These are phyloP conservation scores for Rhipidura dahli DNA, from an alignment of 2,113 vertebrate species.

Conservation along the genomic window DNA sequence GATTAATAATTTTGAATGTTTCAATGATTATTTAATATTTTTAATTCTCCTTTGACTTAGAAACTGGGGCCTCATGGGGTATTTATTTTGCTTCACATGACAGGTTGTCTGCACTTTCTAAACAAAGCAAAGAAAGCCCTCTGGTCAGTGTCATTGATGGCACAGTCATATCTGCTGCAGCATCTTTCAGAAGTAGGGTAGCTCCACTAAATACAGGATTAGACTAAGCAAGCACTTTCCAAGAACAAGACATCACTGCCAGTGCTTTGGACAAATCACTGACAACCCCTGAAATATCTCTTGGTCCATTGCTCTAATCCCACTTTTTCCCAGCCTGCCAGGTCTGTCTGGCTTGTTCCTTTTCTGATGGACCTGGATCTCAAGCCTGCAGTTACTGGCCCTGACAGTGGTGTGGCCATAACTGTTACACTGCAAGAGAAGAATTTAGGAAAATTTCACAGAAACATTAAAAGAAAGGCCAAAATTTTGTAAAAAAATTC, in stretches of 20 bases:
- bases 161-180: background rate
- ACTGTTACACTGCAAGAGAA: background rate
- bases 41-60: background rate
- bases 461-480: background rate
- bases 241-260: background rate
- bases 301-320: fast-evolving
- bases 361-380: background rate
- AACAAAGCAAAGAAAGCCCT: background rate
- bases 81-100: background rate
- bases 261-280: background rate
- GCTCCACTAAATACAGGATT: background rate
- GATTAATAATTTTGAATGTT: background rate
- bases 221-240: background rate
- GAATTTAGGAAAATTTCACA: background rate
- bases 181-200: background rate
- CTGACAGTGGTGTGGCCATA: background rate
- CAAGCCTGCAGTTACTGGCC: background rate
- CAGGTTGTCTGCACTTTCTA: background rate
- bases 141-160: background rate
- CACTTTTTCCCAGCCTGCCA: background rate
- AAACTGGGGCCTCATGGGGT: fast-evolving
- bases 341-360: background rate
- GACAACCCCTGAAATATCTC: too few relatives aligned
- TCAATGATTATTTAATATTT: background rate
- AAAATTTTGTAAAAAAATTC: background rate